A percentile compares a stretch with the other conserved stretches of the same genome.
These are phyloP conservation scores for Eupeodes luniger DNA, from an alignment of 2,888 invertebrate species.

Conservation along the genomic window DNA sequence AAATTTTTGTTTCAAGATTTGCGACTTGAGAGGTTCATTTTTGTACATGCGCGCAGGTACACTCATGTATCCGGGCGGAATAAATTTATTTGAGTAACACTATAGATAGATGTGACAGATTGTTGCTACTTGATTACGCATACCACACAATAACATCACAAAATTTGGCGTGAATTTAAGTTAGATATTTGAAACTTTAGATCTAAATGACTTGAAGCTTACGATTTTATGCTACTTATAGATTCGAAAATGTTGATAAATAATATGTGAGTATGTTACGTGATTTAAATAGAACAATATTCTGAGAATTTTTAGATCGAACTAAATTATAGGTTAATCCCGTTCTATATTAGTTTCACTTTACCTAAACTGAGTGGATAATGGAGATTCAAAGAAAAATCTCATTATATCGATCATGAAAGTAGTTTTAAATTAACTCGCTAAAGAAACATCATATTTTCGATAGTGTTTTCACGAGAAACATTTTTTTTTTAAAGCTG, in stretches of 20 bases:
- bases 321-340: neutral
- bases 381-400: no score
- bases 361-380: no score
- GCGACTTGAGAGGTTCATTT: constrained; percentile 32
- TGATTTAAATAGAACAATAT: neutral
- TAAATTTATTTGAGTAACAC: constrained; percentile 50
- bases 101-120: constrained; percentile 35
- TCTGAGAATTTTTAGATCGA: neutral
- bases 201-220: neutral
- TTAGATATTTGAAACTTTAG: neutral
- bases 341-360: neutral
- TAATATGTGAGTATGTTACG: neutral
- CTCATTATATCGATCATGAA: no score
- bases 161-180: neutral
- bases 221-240: neutral
- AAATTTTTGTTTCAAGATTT: constrained; percentile 13
- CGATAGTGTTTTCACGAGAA: no score
- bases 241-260: neutral
- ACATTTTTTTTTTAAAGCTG: no score
- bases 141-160: constrained; percentile 34
- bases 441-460: no score
- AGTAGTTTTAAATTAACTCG: no score
- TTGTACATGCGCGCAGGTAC: constrained; percentile 2
- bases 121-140: constrained; percentile 69
- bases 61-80: constrained; percentile 70